Evolutionary conservation across 2,888 invertebrate species (phyloP), one percentile per base, ranked within the genome.

Genomic region (Phortica okadai): DNA sequence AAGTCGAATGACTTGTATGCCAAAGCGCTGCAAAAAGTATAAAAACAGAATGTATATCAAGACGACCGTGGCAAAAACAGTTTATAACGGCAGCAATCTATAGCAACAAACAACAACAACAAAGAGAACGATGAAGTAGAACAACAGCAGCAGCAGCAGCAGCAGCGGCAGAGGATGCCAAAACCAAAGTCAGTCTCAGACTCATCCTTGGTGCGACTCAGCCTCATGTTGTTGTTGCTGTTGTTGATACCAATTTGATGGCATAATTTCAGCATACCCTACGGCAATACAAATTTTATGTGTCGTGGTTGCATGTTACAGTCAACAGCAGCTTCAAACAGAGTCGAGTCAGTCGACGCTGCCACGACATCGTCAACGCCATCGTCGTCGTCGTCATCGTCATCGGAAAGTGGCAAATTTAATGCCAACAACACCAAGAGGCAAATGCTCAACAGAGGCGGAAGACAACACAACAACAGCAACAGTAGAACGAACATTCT

Each of bases 241-340:
- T 82, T 87, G 88, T 86, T 90, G 87, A 90, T 88, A 84, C 89
- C 88, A 90, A 89, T 90, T 90, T 91, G 91, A 91, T 91, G 91
- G 91, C 91, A 91, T 91, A 91, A 91, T 91, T 69, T 75, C 69
- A 58, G 14, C 70, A 58, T 54, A 21, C 54, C 64, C 64, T 74
- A 64, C 21, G 64, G 66, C 62, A 45, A 42, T 21, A 64, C 64
- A 8, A 64, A 54, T 41, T 62, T 70, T 45, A 41, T 74, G 45
- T 64, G 11, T 59, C 33, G 41, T 45, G 44, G n/a, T 41, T 64
- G 64, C 50, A 66, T 42, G 54, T 16, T 50, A 11, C 50, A 70
- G 64, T 33, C 58, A 41, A 16, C 70, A 50, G 84, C 87, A 85
- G 85, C 85, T 88, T 87, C 59, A 59, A 21, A 59, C 67, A 78